Conservation (phyloP, 2,797 vertebrate species). For the Semotilus atromaculatus region DNA sequence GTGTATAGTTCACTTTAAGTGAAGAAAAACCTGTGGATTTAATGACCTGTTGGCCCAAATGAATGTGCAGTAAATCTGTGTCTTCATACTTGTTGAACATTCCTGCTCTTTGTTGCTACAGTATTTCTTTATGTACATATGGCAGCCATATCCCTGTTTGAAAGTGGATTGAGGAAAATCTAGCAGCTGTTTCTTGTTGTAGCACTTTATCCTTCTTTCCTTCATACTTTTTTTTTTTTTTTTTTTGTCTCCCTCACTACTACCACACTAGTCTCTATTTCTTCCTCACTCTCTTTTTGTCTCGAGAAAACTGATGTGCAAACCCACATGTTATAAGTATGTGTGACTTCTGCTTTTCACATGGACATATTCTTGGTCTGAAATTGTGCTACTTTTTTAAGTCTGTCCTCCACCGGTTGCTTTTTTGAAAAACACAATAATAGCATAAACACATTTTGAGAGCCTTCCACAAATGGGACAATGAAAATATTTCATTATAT, state of each 20-base stretch:
- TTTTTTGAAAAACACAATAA: constrained; percentile 24
- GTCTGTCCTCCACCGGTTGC: constrained; percentile 50
- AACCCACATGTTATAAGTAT: constrained; percentile 69
- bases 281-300: background rate
- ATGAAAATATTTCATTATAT: background rate
- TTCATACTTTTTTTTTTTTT: background rate
- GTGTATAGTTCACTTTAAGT: background rate
- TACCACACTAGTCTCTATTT: background rate
- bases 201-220: constrained; percentile 19
- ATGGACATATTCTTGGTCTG: constrained; percentile 31
- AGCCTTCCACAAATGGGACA: background rate
- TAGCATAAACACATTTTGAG: background rate
- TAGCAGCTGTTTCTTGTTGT: constrained; percentile 41
- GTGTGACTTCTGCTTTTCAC: constrained; percentile 54
- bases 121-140: constrained; percentile 24
- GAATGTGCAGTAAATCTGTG: background rate
- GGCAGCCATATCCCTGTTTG: constrained; percentile 30
- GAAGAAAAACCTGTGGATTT: background rate
- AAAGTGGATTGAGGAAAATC: constrained; percentile 7
- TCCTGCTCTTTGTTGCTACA: background rate
- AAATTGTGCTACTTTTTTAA: constrained; percentile 61
- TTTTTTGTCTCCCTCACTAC: background rate
- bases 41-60: background rate
- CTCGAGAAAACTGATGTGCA: background rate
- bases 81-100: background rate